phyloP scores from a whole-genome alignment of 2,113 vertebrate species.

The Gobius niger region DNA sequence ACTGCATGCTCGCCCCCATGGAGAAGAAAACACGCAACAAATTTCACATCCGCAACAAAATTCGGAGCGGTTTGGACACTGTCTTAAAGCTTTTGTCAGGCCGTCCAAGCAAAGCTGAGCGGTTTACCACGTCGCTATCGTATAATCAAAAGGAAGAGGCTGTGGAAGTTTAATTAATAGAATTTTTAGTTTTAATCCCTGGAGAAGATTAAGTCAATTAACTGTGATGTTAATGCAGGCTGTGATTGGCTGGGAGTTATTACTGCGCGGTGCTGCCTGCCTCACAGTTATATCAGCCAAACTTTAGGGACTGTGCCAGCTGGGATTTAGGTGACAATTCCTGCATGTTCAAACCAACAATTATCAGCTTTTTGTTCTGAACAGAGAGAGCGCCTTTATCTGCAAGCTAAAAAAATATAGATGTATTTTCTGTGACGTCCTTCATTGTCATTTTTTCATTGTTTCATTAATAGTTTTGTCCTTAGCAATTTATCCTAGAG shows the following conservation, averaged over 20 bases:
- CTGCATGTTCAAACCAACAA: constrained; percentile 2
- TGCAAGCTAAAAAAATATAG: not conserved
- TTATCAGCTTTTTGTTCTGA: not conserved
- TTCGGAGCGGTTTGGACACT: not conserved
- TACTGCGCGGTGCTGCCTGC: constrained; percentile 3
- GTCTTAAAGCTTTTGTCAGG: not conserved
- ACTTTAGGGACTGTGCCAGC: not conserved
- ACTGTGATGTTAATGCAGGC: constrained; percentile 29
- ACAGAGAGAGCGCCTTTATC: not conserved
- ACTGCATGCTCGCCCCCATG: constrained; percentile 27
- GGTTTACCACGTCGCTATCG: constrained; percentile 15
- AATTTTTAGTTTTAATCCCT: constrained; percentile 19
- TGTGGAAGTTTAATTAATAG: constrained; percentile 39
- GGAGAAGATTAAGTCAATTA: constrained; percentile 30
- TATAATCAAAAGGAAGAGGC: constrained; percentile 14
- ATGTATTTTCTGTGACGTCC: not conserved
- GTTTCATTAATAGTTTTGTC: not conserved
- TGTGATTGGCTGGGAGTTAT: constrained; percentile 30
- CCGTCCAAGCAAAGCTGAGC: not conserved
- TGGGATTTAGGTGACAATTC: constrained; percentile 10
- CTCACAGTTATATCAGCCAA: not conserved
- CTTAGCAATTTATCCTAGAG: not conserved
- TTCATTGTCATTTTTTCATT: not conserved
- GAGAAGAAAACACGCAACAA: constrained; percentile 10
- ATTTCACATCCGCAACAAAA: constrained; percentile 1